Evolutionary conservation across 2,888 invertebrate genomes (phyloP).

Genomic region (Cyclophora albipunctata): DNA sequence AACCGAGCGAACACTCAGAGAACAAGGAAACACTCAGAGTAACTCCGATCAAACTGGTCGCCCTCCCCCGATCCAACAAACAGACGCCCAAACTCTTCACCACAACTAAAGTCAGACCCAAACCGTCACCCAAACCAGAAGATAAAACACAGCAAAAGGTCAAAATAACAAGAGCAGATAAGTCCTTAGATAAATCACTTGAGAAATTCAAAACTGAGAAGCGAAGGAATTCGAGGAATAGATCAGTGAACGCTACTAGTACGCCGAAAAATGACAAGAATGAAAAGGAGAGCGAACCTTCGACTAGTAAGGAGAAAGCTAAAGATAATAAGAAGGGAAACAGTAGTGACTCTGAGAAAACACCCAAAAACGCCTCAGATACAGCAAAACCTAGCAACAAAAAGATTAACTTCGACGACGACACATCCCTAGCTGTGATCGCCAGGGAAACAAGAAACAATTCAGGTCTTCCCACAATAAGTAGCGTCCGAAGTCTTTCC

Average conservation of each 20-base stretch:
- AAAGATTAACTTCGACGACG: slow-evolving; percentile 41
- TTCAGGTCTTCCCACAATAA: slow-evolving; percentile 50
- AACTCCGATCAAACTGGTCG: slow-evolving; percentile 36
- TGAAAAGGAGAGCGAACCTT: slow-evolving; percentile 15
- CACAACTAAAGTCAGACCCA: slow-evolving; percentile 19
- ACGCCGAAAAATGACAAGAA: slow-evolving; percentile 22
- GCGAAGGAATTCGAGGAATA: slow-evolving; percentile 40
- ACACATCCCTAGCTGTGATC: slow-evolving; percentile 42
- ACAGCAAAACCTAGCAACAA: slow-evolving; percentile 26
- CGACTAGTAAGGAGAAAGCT: slow-evolving; percentile 22
- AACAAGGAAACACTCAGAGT: slow-evolving; percentile 17
- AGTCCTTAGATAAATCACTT: slow-evolving; percentile 16
- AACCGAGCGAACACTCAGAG: slow-evolving; percentile 20
- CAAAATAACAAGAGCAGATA: slow-evolving; percentile 23
- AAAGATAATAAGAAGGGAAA: slow-evolving; percentile 23
- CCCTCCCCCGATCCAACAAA: slow-evolving; percentile 31
- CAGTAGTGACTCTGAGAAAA: slow-evolving; percentile 17
- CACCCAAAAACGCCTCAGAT: slow-evolving; percentile 13
- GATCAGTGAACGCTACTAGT: slow-evolving; percentile 28
- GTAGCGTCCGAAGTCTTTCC: slow-evolving; percentile 49
- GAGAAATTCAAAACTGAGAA: slow-evolving; percentile 29
- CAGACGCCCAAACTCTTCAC: slow-evolving; percentile 15
- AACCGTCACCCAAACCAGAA: slow-evolving; percentile 21
- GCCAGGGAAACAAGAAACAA: slow-evolving; percentile 31
- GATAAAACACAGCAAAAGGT: slow-evolving; percentile 15